These are phyloP conservation scores for Sisyra nigra DNA, from an alignment of 2,888 invertebrate species.

Conservation along the genomic window DNA sequence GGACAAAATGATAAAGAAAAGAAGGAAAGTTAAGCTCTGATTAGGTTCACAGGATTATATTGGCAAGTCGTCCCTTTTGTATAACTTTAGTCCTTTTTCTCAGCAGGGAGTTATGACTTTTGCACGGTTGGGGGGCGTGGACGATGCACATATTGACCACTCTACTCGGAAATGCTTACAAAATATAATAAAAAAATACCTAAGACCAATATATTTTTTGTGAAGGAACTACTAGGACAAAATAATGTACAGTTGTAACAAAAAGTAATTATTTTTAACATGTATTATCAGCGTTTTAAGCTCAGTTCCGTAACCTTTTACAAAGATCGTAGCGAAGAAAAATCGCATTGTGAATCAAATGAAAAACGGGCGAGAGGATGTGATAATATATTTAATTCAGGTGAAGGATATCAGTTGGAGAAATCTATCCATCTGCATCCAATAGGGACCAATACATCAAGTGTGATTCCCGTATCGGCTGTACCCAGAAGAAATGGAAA, in stretches of 20 bases:
- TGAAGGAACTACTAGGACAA: too few relatives aligned
- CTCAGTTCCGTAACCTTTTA: neutral
- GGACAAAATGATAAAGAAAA: too few relatives aligned
- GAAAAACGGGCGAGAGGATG: too few relatives aligned
- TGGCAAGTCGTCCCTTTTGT: slow-evolving; percentile 2
- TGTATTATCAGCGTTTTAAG: neutral
- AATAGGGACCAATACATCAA: slow-evolving; percentile 27
- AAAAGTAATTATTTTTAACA: too few relatives aligned
- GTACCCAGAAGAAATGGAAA: slow-evolving; percentile 2
- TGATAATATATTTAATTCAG: slow-evolving; percentile 5
- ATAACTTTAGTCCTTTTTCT: slow-evolving; percentile 4
- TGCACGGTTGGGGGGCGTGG: slow-evolving; percentile 1
- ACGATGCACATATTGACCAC: too few relatives aligned
- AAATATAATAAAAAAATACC: neutral
- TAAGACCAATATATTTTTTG: neutral
- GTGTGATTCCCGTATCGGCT: slow-evolving; percentile 15
- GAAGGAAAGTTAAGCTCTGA: too few relatives aligned
- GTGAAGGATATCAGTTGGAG: slow-evolving; percentile 3
- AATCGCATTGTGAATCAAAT: neutral
- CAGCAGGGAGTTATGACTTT: slow-evolving; percentile 5
- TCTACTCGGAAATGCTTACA: too few relatives aligned
- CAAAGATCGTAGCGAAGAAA: neutral
- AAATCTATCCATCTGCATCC: slow-evolving; percentile 16
- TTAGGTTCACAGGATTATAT: too few relatives aligned
- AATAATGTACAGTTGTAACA: too few relatives aligned